Evolutionary conservation across 1,140 invertebrate species (phyloP).

Genomic region (Coelopa frigida): DNA sequence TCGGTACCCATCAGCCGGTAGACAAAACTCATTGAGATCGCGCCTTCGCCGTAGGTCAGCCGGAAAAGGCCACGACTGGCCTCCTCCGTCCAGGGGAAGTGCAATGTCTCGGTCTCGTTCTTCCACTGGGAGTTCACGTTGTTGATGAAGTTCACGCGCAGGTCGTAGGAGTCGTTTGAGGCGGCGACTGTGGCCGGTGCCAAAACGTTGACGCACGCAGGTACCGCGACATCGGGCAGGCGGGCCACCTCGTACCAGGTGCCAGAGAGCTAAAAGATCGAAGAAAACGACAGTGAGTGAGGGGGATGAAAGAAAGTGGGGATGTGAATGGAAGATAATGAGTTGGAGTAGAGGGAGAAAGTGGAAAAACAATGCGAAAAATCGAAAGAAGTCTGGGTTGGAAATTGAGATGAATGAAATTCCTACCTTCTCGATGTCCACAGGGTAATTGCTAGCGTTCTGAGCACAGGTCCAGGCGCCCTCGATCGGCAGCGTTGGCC

Average conservation of each 20-base stretch:
- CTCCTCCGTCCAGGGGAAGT: slow-evolving; percentile 2
- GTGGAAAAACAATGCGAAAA: too few species aligned
- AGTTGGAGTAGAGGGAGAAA: too few species aligned
- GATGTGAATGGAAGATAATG: too few species aligned
- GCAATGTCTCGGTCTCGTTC: neutral
- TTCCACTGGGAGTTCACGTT: slow-evolving; percentile 1
- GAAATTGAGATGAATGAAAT: too few species aligned
- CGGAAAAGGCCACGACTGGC: neutral
- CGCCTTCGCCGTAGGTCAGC: neutral
- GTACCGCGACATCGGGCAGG: neutral
- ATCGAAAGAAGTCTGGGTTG: too few species aligned
- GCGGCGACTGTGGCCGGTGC: neutral
- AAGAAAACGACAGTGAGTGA: too few species aligned
- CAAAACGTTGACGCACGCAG: neutral
- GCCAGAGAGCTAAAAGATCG: slow-evolving; percentile 5
- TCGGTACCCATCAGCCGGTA: neutral
- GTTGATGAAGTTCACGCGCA: slow-evolving; percentile 4
- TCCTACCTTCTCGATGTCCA: too few species aligned
- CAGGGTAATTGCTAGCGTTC: too few species aligned
- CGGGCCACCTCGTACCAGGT: slow-evolving; percentile 4
- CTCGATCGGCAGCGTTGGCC: too few species aligned
- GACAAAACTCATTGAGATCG: neutral
- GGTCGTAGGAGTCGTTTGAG: neutral
- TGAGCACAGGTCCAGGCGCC: too few species aligned
- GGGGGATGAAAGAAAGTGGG: too few species aligned